Percentiles rank a stretch among this genome's conserved stretches.
phyloP scores from a whole-genome alignment of 2,888 invertebrate genomes.

The Syritta pipiens region DNA sequence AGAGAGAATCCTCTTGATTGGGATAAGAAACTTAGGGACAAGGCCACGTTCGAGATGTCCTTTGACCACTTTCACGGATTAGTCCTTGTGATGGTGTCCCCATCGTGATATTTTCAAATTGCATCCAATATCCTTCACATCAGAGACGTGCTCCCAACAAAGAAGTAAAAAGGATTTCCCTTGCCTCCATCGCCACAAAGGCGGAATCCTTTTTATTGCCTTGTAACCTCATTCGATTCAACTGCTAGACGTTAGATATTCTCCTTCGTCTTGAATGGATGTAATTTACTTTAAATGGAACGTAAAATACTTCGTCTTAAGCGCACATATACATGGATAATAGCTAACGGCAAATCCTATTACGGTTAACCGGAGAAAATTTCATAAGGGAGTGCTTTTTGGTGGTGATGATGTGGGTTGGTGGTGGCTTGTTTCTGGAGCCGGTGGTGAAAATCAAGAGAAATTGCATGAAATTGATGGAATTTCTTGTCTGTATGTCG shows the following conservation, averaged over 20 bases:
- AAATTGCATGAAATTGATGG: conserved; percentile 16
- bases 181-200: background rate
- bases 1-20: too few relatives aligned
- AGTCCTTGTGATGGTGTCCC: too few relatives aligned
- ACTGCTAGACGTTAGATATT: too few relatives aligned
- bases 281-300: conserved; percentile 44
- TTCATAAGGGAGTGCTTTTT: background rate
- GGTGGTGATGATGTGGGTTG: background rate
- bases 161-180: background rate
- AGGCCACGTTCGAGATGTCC: too few relatives aligned
- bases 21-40: too few relatives aligned
- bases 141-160: too few relatives aligned
- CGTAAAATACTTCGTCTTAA: conserved; percentile 22
- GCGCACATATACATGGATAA: conserved; percentile 10
- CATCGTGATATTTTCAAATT: conserved; percentile 14
- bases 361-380: conserved; percentile 38
- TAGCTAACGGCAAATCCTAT: conserved; percentile 36
- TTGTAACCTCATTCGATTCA: conserved; percentile 1
- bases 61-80: background rate
- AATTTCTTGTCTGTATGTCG: too few relatives aligned
- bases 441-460: background rate
- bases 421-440: background rate
- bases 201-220: background rate
- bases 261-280: conserved; percentile 23
- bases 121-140: conserved; percentile 1